These are phyloP conservation scores for Pollicipes pollicipes DNA, from an alignment of 1,140 invertebrate genomes.

Conservation along the genomic window DNA sequence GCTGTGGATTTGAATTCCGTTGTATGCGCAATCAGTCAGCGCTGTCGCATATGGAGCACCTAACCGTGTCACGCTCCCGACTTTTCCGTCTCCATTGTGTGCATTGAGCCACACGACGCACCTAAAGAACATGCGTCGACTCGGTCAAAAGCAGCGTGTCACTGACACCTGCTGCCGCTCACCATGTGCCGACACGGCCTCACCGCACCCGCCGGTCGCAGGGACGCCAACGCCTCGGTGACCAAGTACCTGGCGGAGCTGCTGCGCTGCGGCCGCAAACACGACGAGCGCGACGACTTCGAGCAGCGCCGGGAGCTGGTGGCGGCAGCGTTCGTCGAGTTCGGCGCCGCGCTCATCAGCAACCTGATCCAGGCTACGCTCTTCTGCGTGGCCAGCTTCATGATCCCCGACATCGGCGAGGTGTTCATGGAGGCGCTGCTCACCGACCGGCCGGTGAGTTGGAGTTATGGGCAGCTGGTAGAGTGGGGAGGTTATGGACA, in stretches of 20 bases:
- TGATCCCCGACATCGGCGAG: conserved; percentile 66
- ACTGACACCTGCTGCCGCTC: background rate
- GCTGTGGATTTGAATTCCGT: no score
- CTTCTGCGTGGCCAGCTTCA: conserved; percentile 62
- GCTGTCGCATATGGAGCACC: no score
- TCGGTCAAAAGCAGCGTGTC: background rate
- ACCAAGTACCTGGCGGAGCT: conserved; percentile 83
- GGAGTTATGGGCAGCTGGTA: no score
- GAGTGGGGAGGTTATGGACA: no score
- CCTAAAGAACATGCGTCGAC: background rate
- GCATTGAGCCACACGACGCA: no score
- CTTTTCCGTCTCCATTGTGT: no score
- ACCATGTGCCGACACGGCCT: background rate
- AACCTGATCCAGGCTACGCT: conserved; percentile 62
- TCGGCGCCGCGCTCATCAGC: conserved; percentile 51
- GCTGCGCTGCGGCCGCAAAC: conserved; percentile 41
- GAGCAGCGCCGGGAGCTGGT: conserved; percentile 40
- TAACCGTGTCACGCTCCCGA: no score
- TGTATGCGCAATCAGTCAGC: no score
- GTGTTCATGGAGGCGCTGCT: conserved; percentile 50
- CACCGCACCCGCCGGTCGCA: no score
- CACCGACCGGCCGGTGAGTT: conserved; percentile 43
- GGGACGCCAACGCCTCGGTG: conserved; percentile 85
- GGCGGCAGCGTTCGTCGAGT: conserved; percentile 40
- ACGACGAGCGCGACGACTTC: conserved; percentile 28